Conservation (phyloP, 2,888 invertebrate genomes). For the Autographa pulchrina region DNA sequence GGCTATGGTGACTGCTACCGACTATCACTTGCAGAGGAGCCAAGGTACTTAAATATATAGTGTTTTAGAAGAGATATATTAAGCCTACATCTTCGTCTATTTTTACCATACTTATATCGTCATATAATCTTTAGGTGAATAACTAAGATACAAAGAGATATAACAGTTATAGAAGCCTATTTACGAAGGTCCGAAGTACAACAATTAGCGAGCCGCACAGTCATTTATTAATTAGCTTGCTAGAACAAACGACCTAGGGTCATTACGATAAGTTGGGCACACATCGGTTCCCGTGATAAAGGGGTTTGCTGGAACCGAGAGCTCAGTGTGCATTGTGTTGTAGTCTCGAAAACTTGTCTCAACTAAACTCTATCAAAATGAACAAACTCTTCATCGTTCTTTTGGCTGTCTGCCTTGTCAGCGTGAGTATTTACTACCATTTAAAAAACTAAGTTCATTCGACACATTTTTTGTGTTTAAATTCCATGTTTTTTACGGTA, state of each 20-base stretch:
- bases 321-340: constrained; percentile 62
- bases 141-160: not conserved
- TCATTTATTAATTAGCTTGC: constrained; percentile 69
- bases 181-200: constrained; percentile 1
- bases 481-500: no score
- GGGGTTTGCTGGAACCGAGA: constrained; percentile 31
- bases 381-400: constrained; percentile 76
- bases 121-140: not conserved
- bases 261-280: constrained; percentile 67
- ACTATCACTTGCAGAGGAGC: no score
- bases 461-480: no score
- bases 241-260: constrained; percentile 63
- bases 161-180: not conserved
- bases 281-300: constrained; percentile 64
- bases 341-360: constrained; percentile 61
- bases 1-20: no score
- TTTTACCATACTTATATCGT: not conserved
- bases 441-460: no score
- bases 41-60: no score
- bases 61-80: no score
- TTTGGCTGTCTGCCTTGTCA: constrained; percentile 77
- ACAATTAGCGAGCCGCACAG: constrained; percentile 54
- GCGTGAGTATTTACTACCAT: constrained; percentile 67
- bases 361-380: constrained; percentile 66
- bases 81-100: no score